Base-by-base conservation (phyloP, 1,140 invertebrate species). In the Reticulitermes speratus region DNA sequence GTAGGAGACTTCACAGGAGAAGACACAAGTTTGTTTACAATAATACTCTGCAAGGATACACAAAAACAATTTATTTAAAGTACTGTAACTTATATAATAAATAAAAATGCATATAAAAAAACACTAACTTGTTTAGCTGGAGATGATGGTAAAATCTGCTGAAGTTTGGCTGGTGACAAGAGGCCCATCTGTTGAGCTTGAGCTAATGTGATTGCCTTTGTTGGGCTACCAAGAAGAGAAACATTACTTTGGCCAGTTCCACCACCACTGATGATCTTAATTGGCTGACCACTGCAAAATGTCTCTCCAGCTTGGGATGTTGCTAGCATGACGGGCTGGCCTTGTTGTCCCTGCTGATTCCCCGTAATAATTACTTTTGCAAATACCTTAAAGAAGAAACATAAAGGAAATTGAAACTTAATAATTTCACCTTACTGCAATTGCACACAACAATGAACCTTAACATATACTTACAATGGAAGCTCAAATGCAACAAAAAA, bases 121-220 rank as follows among this genome's bases (percentile, higher is more conserved):
- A 44, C 44, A 32, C 83, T 84, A 32, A 90, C 91, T 88, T 89
- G 91, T 90, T 90, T 93, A 90, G 91, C 75, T 38, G 87, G 86
- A 30, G 88, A 86, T 69, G 90, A 90, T 32, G 93, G 90, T 88
- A 94, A 88, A 87, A 93, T 91, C 87, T 94, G 91, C 90, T 91
- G 92, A 82, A 92, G 90, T 90, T 92, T 93, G 38, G 91, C 90
- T 52, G 91, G 89, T 44, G 93, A 90, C 25, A 95, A 87, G 84
- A 95, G 89, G 55, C 94, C 94, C 92, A 95, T 93, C 90, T 95
- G 93, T 88, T 94, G 93, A 23, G 94, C 94, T 90, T 95, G 94
- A 86, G 93, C 93, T 83, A 95, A 91, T 19, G 94, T 95, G 82
- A 96, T 94, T 23, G 95, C 90, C 92, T 96, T 96, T 69, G 94